Evolutionary conservation across 2,797 vertebrate species (phyloP).

Genomic region (Melanotaenia pygmaea): DNA sequence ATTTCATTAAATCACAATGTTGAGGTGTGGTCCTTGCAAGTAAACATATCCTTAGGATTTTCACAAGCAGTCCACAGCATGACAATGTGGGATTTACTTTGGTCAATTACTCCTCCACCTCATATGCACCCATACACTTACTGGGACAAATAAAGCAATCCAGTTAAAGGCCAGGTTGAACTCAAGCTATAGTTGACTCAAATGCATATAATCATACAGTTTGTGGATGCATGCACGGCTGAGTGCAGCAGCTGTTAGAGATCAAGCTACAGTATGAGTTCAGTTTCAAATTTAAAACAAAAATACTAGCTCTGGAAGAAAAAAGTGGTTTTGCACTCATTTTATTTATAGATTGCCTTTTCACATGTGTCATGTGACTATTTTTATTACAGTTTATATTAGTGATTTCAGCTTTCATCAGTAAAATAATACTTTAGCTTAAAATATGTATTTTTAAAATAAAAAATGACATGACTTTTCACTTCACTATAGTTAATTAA

Average conservation of each 20-base stretch:
- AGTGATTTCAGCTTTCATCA: conserved; percentile 32
- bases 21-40: no score
- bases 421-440: not conserved
- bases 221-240: no score
- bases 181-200: not conserved
- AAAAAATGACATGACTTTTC: conserved; percentile 21
- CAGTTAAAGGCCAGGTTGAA: not conserved
- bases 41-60: no score
- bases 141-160: not conserved
- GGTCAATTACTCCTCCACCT: no score
- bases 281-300: not conserved
- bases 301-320: not conserved
- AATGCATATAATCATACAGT: no score
- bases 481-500: conserved; percentile 21
- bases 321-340: not conserved
- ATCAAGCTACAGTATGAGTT: not conserved
- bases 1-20: no score
- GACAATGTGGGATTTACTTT: no score
- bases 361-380: conserved; percentile 28
- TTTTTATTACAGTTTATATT: conserved; percentile 38
- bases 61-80: no score
- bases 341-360: not conserved
- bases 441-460: conserved; percentile 17
- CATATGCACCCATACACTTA: no score
- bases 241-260: not conserved